phyloP scores from a whole-genome alignment of 2,113 vertebrate genomes.

The Saguinus midas region DNA sequence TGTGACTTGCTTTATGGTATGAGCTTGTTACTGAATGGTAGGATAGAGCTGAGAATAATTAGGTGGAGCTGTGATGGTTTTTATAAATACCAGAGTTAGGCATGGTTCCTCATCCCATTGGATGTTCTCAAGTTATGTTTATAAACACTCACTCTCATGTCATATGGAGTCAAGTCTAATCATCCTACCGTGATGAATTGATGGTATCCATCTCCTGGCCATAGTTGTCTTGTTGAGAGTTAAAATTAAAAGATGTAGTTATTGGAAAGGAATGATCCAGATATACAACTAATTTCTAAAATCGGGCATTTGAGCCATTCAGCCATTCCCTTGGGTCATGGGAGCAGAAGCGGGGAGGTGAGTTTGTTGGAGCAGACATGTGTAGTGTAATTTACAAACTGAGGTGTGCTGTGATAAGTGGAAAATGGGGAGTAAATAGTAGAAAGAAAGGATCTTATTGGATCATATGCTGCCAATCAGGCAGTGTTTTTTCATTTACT shows the following conservation, averaged over 20 bases:
- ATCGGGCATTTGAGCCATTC: not conserved
- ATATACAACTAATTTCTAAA: not conserved
- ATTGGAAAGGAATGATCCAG: not conserved
- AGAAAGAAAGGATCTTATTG: not conserved
- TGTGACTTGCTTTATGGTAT: slow-evolving; percentile 36
- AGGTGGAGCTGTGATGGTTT: not conserved
- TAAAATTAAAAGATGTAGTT: not conserved
- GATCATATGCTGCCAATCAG: not conserved
- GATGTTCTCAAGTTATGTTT: slow-evolving; percentile 3
- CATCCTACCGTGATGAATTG: not conserved
- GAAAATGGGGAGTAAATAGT: not conserved
- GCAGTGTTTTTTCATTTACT: not conserved
- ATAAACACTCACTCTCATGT: not conserved
- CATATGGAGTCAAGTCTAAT: not conserved
- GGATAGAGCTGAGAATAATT: not conserved
- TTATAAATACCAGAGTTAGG: accelerated
- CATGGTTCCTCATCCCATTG: not conserved
- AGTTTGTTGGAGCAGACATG: not conserved
- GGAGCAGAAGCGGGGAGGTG: not conserved
- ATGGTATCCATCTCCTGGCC: not conserved
- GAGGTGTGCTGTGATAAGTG: not conserved
- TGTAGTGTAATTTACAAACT: not conserved
- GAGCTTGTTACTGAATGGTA: slow-evolving; percentile 17
- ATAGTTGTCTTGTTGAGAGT: not conserved
- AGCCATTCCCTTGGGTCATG: not conserved